Evolutionary conservation across 2,113 vertebrate genomes (phyloP).

Genomic region (Aspidoscelis tigris): DNA sequence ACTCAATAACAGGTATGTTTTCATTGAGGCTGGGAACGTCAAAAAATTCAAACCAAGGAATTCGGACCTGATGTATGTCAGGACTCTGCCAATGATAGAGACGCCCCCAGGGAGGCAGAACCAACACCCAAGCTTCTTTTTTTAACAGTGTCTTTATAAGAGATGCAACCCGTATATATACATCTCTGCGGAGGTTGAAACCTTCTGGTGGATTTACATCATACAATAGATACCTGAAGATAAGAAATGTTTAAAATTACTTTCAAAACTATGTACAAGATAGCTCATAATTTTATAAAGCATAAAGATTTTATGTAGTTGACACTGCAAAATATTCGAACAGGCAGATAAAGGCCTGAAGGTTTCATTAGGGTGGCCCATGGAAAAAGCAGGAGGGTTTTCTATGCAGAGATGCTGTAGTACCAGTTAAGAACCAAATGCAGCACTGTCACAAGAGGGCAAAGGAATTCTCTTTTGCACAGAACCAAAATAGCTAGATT

Average conservation of each 20-base stretch:
- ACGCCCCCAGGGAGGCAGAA: conserved; percentile 96
- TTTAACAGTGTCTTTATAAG: conserved; percentile 89
- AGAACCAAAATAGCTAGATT: too few species aligned
- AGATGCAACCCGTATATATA: conserved; percentile 91
- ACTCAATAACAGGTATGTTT: conserved; percentile 93
- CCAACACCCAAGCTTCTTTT: conserved; percentile 89
- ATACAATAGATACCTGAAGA: conserved; percentile 89
- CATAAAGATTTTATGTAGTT: too few species aligned
- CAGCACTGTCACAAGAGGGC: too few species aligned
- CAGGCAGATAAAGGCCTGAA: too few species aligned
- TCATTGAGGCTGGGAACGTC: conserved; percentile 87
- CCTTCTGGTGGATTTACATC: conserved; percentile 97
- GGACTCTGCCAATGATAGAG: conserved; percentile 98
- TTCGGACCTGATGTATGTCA: conserved; percentile 85
- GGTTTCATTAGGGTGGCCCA: too few species aligned
- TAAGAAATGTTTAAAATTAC: conserved; percentile 10
- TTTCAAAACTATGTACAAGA: background rate
- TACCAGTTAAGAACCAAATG: too few species aligned
- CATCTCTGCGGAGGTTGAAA: conserved; percentile 96
- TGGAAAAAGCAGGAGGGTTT: too few species aligned
- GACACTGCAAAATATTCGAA: too few species aligned
- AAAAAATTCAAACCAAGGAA: conserved; percentile 93
- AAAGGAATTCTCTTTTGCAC: too few species aligned
- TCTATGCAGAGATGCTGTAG: too few species aligned
- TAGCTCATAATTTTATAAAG: fast-evolving